Percentiles rank a stretch among this genome's conserved stretches.
Conservation (phyloP, 2,888 invertebrate species). For the Ormyrus rosae region DNA sequence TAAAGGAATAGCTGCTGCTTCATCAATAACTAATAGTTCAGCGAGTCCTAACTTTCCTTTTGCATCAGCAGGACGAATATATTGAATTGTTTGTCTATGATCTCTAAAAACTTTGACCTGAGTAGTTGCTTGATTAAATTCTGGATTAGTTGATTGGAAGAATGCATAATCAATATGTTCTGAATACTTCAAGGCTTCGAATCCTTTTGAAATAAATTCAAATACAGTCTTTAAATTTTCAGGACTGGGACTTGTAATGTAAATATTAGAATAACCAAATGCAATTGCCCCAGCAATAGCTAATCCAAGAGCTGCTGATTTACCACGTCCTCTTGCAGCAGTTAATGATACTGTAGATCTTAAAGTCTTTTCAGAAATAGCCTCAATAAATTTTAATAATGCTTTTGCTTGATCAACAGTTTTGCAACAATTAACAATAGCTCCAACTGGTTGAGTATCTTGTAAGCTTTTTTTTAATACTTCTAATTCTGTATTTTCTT, state of each 20-base stretch:
- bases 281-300: slow-evolving; percentile 92
- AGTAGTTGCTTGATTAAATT: slow-evolving; percentile 97
- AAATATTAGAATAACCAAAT: slow-evolving; percentile 93
- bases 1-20: slow-evolving; percentile 98
- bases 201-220: slow-evolving; percentile 88
- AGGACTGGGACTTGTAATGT: slow-evolving; percentile 98
- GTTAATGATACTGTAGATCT: slow-evolving; percentile 96
- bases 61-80: slow-evolving; percentile 95
- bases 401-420: slow-evolving; percentile 96
- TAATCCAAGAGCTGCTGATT: slow-evolving; percentile 97
- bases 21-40: slow-evolving; percentile 96
- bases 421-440: slow-evolving; percentile 90
- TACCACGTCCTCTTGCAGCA: slow-evolving; percentile 97
- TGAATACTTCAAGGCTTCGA: slow-evolving; percentile 95
- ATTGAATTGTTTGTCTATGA: slow-evolving; percentile 95
- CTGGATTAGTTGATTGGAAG: slow-evolving; percentile 95
- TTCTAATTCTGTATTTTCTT: slow-evolving; percentile 79
- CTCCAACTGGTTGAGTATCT: slow-evolving; percentile 95
- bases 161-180: slow-evolving; percentile 97
- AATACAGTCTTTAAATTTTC: slow-evolving; percentile 98
- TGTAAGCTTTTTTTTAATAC: slow-evolving; percentile 88
- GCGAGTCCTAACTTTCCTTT: slow-evolving; percentile 90
- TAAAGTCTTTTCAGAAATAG: slow-evolving; percentile 92
- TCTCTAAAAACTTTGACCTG: slow-evolving; percentile 93
- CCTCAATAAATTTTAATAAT: slow-evolving; percentile 94